These are phyloP conservation scores for Odontothrips loti DNA, from an alignment of 2,888 invertebrate genomes.

Conservation along the genomic window DNA sequence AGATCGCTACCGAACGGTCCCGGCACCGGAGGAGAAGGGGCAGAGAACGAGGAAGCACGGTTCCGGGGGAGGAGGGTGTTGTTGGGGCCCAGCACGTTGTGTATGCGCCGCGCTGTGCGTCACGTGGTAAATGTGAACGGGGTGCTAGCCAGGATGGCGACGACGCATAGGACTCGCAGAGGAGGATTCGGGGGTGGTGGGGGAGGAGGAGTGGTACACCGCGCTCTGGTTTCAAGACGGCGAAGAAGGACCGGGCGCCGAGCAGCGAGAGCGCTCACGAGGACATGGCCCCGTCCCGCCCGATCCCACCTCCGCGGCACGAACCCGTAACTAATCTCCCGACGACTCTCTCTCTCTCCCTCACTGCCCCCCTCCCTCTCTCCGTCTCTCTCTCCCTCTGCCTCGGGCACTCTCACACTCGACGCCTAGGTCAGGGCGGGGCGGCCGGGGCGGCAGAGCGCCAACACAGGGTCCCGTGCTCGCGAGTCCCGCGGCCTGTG, in stretches of 20 bases:
- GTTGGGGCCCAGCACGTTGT: too few relatives aligned
- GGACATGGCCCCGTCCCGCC: not conserved
- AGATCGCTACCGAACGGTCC: not conserved
- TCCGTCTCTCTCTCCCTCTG: not conserved
- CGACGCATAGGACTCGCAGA: too few relatives aligned
- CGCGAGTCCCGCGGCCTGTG: too few relatives aligned
- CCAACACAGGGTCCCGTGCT: too few relatives aligned
- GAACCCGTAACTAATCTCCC: constrained; percentile 21
- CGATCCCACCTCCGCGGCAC: constrained; percentile 12
- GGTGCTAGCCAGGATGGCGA: too few relatives aligned
- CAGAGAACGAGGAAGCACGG: not conserved
- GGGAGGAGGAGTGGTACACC: too few relatives aligned
- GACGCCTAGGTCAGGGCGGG: not conserved
- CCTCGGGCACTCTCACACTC: not conserved
- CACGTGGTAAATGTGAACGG: too few relatives aligned
- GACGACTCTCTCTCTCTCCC: not conserved
- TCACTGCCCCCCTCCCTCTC: too few relatives aligned
- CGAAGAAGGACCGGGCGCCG: not conserved
- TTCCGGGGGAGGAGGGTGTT: not conserved
- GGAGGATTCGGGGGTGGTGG: too few relatives aligned
- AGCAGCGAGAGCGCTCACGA: not conserved
- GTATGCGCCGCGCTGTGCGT: too few relatives aligned
- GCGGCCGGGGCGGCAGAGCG: not conserved
- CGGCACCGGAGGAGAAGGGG: not conserved
- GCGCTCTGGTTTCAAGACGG: constrained; percentile 22